Evolutionary conservation across 2,888 invertebrate genomes (phyloP).

Genomic region (Linyphia triangularis): DNA sequence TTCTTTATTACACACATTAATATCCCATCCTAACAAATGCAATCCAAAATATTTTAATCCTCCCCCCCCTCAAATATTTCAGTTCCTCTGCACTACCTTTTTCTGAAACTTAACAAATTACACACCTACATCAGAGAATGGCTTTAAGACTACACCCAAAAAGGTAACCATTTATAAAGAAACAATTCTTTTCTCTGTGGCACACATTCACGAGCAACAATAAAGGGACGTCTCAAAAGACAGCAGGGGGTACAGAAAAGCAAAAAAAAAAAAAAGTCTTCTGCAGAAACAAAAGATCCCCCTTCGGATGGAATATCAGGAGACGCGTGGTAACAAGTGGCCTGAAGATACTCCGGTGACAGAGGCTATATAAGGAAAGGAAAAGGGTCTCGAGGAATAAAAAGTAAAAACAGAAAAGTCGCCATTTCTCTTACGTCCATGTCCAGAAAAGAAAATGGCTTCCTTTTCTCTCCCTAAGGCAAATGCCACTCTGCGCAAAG

Average conservation of each 20-base stretch:
- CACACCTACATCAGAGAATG: not conserved
- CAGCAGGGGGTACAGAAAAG: not conserved
- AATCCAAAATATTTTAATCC: no score
- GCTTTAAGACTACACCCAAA: not conserved
- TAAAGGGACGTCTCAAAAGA: slow-evolving; percentile 2
- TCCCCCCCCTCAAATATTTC: no score
- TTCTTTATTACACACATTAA: no score
- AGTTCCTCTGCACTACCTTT: no score
- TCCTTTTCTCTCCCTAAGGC: slow-evolving; percentile 47
- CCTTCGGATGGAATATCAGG: slow-evolving; percentile 30
- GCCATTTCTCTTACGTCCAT: slow-evolving; percentile 60
- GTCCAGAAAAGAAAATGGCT: slow-evolving; percentile 60
- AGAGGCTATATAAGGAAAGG: slow-evolving; percentile 47
- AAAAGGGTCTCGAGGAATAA: slow-evolving; percentile 22
- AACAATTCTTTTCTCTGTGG: not conserved
- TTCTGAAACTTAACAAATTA: no score
- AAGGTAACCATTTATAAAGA: not conserved
- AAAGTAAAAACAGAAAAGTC: slow-evolving; percentile 40
- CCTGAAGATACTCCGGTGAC: slow-evolving; percentile 67
- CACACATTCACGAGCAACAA: slow-evolving; percentile 25
- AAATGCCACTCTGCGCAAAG: slow-evolving; percentile 68
- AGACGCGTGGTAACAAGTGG: slow-evolving; percentile 70
- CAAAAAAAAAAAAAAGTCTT: not conserved
- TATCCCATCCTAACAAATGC: no score
- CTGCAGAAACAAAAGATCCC: slow-evolving; percentile 7